Conservation (phyloP, 1,140 invertebrate species). For the Brachionus rubens region DNA sequence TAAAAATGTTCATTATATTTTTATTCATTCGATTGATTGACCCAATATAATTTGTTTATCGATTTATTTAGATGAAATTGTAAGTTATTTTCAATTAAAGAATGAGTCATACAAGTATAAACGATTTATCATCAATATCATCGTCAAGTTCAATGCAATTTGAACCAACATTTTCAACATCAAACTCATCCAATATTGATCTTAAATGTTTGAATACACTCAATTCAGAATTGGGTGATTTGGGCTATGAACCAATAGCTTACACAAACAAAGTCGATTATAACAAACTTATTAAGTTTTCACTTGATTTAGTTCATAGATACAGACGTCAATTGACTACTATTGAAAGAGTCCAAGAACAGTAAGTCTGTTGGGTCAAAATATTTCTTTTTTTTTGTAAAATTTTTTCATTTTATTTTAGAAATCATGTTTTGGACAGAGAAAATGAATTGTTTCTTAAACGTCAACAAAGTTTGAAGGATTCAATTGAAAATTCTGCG, state of each 20-base stretch:
- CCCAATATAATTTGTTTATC: too few relatives aligned
- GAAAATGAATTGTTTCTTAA: conserved; percentile 36
- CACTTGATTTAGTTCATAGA: neutral
- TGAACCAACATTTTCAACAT: too few relatives aligned
- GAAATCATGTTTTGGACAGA: conserved; percentile 28
- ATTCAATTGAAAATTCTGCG: conserved; percentile 1
- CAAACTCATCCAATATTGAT: neutral
- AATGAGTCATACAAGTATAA: neutral
- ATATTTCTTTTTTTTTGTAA: neutral
- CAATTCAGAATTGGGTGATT: neutral
- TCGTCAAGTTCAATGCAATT: too few relatives aligned
- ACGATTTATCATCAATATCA: neutral
- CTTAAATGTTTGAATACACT: neutral
- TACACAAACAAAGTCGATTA: neutral
- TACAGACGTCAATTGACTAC: conserved; percentile 7
- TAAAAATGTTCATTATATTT: neutral
- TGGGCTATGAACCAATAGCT: conserved; percentile 2
- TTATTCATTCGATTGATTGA: too few relatives aligned
- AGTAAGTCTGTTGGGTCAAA: neutral
- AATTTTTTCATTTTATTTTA: neutral
- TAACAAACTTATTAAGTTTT: neutral
- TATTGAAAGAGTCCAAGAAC: conserved; percentile 24
- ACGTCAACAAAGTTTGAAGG: conserved; percentile 21
- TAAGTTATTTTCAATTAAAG: too few relatives aligned
- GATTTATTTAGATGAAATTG: too few relatives aligned